A percentile compares a stretch with the other conserved stretches of the same genome.
phyloP scores from a whole-genome alignment of 2,888 invertebrate genomes.

The Horisme vitalbata region DNA sequence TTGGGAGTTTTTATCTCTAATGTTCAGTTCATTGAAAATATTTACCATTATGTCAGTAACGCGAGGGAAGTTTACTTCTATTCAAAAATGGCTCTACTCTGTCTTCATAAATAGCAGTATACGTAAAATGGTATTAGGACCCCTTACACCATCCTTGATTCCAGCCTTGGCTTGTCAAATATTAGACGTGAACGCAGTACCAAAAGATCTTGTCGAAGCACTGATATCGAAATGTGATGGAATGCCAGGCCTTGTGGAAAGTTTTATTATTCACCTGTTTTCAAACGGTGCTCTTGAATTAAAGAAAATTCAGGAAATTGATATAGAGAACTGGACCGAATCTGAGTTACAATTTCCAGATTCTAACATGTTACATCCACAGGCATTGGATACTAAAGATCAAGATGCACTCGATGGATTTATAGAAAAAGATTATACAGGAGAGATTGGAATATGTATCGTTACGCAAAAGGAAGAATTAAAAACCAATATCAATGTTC shows the following conservation, averaged over 20 bases:
- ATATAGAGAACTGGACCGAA: constrained; percentile 46
- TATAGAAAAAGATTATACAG: constrained; percentile 48
- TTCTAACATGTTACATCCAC: constrained; percentile 51
- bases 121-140: constrained; percentile 67
- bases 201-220: constrained; percentile 75
- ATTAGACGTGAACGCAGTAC: constrained; percentile 82
- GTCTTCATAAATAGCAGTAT: constrained; percentile 64
- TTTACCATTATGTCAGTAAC: constrained; percentile 61
- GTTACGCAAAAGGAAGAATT: constrained; percentile 62
- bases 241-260: constrained; percentile 79
- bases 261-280: constrained; percentile 74
- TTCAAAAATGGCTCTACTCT: constrained; percentile 66
- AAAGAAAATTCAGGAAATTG: constrained; percentile 48
- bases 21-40: constrained; percentile 59
- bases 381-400: constrained; percentile 57
- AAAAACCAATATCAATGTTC: constrained; percentile 60
- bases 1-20: constrained; percentile 67
- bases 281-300: constrained; percentile 71
- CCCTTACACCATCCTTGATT: constrained; percentile 63
- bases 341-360: constrained; percentile 68
- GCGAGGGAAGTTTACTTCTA: constrained; percentile 63
- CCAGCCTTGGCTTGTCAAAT: constrained; percentile 83
- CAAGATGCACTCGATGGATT: constrained; percentile 55
- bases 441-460: constrained; percentile 58
- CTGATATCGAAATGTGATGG: constrained; percentile 71